Base-by-base conservation (phyloP, 2,113 vertebrate genomes). In the Thryonomys swinderianus region DNA sequence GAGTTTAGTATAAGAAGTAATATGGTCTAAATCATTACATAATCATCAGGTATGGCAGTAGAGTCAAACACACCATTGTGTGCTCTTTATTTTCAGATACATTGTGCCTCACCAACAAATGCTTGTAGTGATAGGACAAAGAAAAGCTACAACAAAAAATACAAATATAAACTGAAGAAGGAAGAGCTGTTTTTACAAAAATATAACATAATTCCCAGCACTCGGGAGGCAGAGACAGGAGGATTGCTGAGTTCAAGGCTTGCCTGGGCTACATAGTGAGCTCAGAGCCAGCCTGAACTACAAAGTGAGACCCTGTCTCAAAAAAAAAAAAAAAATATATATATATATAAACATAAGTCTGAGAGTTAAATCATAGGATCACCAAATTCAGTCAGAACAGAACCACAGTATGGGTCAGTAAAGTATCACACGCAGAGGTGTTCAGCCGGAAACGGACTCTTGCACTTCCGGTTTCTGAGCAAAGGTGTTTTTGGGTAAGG, bases 1-100 rank as follows among this genome's bases (percentile, higher is more conserved):
- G 71, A 73, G 73, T 81, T 95, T 85, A 82, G 93, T 94, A 95
- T 93, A 88, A 96, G 94, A 34, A 88, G 71, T 91, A 88, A 93
- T 94, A 66, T 94, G 64, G 95, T 90, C 87, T 88, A 96, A 96
- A 69, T 81, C 53, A 88, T 89, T 89, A 86, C 37, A 91, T 23
- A n/a, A 73, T 87, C 87, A 80, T 96, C 84, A 48, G 37, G 90
- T 91, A 12, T 93, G 69, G 57, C 78, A 92, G 40, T 84, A 95
- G 88, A 97, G 55, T 85, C 71, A 90, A 95, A 90, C 42, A 88
- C 30, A 40, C 37, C 20, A 86, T 45, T 94, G 37, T 90, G 62
- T 90, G 62, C 21, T 91, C 85, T 80, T 48, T 11, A 64, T 80
- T 74, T 84, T 79, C 40, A 67, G 55, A 79, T 69, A 81, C 34